phyloP scores from a whole-genome alignment of 2,797 vertebrate species.

The Tadarida brasiliensis region DNA sequence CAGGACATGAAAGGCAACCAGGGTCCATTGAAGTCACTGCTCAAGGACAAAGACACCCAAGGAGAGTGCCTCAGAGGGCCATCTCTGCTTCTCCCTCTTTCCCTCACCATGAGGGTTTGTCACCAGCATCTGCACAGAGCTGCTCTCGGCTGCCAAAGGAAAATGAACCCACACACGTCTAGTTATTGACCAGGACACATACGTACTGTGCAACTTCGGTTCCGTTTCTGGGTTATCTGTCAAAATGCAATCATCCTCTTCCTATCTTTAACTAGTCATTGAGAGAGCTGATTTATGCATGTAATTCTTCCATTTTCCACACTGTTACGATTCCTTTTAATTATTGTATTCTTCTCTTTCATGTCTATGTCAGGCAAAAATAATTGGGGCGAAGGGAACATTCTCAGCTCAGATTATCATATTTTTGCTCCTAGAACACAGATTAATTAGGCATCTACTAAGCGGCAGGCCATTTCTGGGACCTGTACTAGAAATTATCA shows the following conservation, averaged over 20 bases:
- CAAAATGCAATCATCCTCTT: background rate
- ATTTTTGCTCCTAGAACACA: background rate
- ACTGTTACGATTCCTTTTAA: background rate
- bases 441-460: background rate
- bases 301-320: background rate
- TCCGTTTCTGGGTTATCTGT: background rate
- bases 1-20: background rate
- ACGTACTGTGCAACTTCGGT: background rate
- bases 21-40: background rate
- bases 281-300: background rate
- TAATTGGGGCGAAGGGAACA: background rate
- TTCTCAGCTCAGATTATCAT: background rate
- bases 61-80: background rate
- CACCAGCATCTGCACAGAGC: fast-evolving
- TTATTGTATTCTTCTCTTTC: background rate
- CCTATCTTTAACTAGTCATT: background rate
- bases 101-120: background rate
- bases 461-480: background rate
- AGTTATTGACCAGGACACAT: background rate
- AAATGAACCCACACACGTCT: background rate
- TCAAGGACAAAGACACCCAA: background rate
- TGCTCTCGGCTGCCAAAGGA: background rate
- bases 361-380: background rate
- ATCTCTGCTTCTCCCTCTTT: background rate
- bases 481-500: background rate